A percentile compares a stretch with the other conserved stretches of the same genome.
Conservation (phyloP, 1,140 invertebrate genomes). For the Stratiolaelaps scimitus region DNA sequence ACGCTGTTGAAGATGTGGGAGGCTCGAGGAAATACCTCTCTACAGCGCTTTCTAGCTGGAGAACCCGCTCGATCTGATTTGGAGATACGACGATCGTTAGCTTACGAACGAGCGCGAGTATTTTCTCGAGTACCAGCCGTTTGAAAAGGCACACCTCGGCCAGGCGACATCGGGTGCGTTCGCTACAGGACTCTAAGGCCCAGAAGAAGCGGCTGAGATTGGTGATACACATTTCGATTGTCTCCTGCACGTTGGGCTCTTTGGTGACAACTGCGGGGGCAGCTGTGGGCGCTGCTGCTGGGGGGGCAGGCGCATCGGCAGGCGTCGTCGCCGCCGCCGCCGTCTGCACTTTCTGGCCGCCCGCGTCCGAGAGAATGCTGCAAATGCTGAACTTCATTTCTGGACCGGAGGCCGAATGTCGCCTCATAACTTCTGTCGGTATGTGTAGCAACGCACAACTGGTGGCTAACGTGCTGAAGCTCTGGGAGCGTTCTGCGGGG, state of each 20-base stretch:
- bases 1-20: too few species aligned
- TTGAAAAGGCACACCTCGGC: neutral
- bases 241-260: slow-evolving; percentile 16
- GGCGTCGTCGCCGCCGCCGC: too few species aligned
- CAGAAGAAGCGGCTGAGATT: slow-evolving; percentile 24
- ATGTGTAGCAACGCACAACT: too few species aligned
- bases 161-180: neutral
- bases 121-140: neutral
- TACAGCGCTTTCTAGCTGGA: slow-evolving; percentile 15
- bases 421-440: neutral
- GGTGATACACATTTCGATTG: slow-evolving; percentile 21
- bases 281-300: too few species aligned
- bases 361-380: slow-evolving; percentile 1
- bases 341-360: neutral
- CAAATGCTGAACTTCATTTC: slow-evolving; percentile 19
- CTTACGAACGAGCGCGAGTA: slow-evolving; percentile 1
- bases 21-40: neutral
- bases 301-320: too few species aligned
- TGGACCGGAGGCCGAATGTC: neutral
- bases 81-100: slow-evolving; percentile 13
- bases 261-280: neutral
- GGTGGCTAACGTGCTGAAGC: neutral
- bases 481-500: slow-evolving; percentile 4
- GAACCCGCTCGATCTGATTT: slow-evolving; percentile 25
- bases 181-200: slow-evolving; percentile 8